phyloP scores from a whole-genome alignment of 2,113 vertebrate species.

The Odocoileus hemionus region DNA sequence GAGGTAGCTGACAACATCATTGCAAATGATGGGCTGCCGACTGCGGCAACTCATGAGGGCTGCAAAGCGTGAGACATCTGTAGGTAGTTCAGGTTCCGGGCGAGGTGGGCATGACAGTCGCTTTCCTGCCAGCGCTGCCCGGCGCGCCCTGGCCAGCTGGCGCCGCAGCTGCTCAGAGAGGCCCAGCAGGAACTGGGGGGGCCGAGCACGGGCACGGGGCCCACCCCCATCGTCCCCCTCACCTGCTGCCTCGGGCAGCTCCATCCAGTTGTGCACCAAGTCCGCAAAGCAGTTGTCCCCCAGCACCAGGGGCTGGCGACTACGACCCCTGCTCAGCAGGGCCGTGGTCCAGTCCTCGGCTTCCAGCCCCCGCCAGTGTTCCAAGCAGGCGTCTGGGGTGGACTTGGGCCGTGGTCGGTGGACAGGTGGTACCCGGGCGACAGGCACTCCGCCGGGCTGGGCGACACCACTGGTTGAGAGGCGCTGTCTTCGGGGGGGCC shows the following conservation, averaged over 20 bases:
- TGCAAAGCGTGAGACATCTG: constrained; percentile 89
- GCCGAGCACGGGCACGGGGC: constrained; percentile 86
- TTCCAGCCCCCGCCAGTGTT: constrained; percentile 92
- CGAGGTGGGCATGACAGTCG: constrained; percentile 92
- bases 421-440: constrained; percentile 68
- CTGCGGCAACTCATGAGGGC: constrained; percentile 95
- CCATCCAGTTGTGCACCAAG: constrained; percentile 99
- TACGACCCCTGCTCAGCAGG: constrained; percentile 92
- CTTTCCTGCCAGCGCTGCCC: constrained; percentile 80
- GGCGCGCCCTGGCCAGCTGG: constrained; percentile 86
- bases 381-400: constrained; percentile 93
- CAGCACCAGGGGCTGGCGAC: constrained; percentile 93
- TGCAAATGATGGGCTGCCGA: constrained; percentile 96
- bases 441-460: constrained; percentile 25
- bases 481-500: constrained; percentile 83
- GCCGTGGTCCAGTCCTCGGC: constrained; percentile 91
- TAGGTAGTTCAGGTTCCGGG: constrained; percentile 84
- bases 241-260: constrained; percentile 88
- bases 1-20: constrained; percentile 93
- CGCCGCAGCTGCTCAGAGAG: constrained; percentile 88
- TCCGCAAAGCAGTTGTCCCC: constrained; percentile 99
- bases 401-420: constrained; percentile 90
- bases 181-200: constrained; percentile 90
- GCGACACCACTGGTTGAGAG: constrained; percentile 74
- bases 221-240: constrained; percentile 77